phyloP scores from a whole-genome alignment of 2,113 vertebrate genomes.

The Spheniscus mendiculus region DNA sequence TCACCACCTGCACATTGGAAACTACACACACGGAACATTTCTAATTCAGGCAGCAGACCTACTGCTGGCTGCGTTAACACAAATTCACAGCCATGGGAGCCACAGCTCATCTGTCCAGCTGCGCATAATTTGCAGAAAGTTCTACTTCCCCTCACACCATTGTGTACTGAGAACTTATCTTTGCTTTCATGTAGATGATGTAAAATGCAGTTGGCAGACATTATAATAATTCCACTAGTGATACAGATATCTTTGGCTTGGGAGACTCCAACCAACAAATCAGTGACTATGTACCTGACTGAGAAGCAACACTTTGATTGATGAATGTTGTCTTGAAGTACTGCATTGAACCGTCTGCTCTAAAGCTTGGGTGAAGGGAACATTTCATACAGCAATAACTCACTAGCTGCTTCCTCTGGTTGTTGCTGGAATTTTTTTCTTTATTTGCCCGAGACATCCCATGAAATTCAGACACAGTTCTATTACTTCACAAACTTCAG shows the following conservation, averaged over 20 bases:
- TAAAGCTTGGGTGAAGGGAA: neutral
- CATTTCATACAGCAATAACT: neutral
- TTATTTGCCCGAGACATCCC: neutral
- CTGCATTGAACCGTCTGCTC: neutral
- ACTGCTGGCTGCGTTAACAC: slow-evolving; percentile 47
- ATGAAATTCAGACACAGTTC: neutral
- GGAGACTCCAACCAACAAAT: neutral
- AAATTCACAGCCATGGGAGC: slow-evolving; percentile 31
- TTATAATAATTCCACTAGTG: neutral
- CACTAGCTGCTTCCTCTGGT: neutral
- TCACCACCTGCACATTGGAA: slow-evolving; percentile 22
- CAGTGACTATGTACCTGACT: neutral
- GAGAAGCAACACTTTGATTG: neutral
- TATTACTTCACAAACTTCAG: neutral
- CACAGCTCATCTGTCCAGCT: slow-evolving; percentile 49
- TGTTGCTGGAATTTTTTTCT: neutral
- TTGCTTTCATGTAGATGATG: slow-evolving; percentile 12
- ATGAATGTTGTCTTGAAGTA: neutral
- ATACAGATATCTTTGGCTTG: neutral
- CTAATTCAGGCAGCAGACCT: slow-evolving; percentile 31
- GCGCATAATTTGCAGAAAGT: slow-evolving; percentile 41
- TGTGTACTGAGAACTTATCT: neutral
- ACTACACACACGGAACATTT: neutral
- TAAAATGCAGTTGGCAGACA: neutral
- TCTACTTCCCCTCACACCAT: neutral